Evolutionary conservation across 2,113 vertebrate genomes (phyloP).

Genomic region (Piliocolobus tephrosceles): DNA sequence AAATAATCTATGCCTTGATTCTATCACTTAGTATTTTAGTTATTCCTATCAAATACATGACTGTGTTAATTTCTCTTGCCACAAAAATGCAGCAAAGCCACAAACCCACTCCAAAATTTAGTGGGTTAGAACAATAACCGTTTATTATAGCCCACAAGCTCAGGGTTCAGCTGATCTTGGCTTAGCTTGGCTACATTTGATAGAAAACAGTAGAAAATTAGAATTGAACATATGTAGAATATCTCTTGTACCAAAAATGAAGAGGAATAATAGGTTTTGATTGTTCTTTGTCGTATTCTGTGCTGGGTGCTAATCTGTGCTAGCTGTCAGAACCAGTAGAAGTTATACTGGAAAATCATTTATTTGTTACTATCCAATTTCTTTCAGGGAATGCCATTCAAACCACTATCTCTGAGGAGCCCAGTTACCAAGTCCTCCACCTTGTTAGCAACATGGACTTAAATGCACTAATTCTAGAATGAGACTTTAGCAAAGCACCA

Average conservation of each 20-base stretch:
- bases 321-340: not conserved
- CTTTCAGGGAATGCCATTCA: slow-evolving; percentile 11
- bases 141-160: not conserved
- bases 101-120: not conserved
- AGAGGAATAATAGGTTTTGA: not conserved
- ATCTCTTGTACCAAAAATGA: not conserved
- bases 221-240: not conserved
- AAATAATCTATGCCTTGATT: not conserved
- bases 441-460: not conserved
- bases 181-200: not conserved
- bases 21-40: not conserved
- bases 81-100: not conserved
- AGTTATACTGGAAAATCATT: not conserved
- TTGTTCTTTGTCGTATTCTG: not conserved
- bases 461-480: not conserved
- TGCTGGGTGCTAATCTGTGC: not conserved
- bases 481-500: not conserved
- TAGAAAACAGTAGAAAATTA: not conserved
- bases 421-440: not conserved
- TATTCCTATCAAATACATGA: not conserved
- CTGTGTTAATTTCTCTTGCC: not conserved
- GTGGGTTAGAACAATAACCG: not conserved
- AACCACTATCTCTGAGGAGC: not conserved
- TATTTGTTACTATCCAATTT: not conserved
- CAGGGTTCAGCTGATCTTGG: not conserved